Percentiles rank a stretch among this genome's conserved stretches.
Evolutionary conservation across 2,888 invertebrate genomes (phyloP).

Genomic region (Bimastos eiseni): DNA sequence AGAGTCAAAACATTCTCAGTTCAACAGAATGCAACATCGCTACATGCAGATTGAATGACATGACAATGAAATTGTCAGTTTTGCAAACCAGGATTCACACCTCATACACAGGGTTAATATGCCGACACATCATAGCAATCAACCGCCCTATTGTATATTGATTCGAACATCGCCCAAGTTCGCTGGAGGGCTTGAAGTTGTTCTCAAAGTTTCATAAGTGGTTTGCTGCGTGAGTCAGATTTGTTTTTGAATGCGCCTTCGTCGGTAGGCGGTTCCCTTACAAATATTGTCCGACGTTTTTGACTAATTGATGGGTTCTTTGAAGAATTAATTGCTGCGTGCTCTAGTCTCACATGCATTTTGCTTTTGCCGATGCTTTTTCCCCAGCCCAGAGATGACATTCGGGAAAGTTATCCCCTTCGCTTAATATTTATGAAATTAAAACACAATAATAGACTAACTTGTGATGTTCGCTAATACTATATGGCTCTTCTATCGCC

Average conservation of each 20-base stretch:
- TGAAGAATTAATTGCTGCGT: background rate
- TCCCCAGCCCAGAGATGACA: background rate
- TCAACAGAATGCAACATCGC: background rate
- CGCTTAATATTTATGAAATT: background rate
- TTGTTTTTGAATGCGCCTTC: background rate
- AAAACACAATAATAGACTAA: background rate
- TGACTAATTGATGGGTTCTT: background rate
- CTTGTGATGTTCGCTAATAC: background rate
- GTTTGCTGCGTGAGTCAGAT: background rate
- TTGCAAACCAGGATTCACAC: background rate
- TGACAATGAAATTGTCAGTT: background rate
- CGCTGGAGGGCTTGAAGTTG: background rate
- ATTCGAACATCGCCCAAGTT: too few species aligned
- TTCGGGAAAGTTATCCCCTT: background rate
- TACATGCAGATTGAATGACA: background rate
- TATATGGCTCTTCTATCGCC: background rate
- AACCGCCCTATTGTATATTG: background rate
- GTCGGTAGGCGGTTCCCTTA: background rate
- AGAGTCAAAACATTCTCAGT: background rate
- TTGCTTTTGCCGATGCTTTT: background rate
- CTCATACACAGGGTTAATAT: background rate
- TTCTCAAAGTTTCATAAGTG: background rate
- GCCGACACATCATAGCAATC: background rate
- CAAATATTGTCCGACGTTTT: background rate
- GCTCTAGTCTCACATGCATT: background rate